Conservation (phyloP, 2,888 invertebrate genomes). For the Aphelenchoides bicaudatus region DNA sequence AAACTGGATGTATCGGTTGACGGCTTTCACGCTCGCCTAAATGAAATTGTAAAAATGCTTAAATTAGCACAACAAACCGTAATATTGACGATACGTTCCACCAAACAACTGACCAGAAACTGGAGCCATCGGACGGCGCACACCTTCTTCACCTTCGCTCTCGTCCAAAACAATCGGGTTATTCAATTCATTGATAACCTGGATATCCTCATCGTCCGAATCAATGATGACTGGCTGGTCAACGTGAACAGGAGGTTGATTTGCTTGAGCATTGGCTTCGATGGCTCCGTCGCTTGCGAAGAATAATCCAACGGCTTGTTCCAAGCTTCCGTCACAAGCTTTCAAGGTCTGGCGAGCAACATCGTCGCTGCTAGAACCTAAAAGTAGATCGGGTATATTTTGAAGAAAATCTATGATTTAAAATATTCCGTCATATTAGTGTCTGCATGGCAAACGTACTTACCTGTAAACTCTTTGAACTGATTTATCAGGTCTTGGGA, state of each 20-base stretch:
- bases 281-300: slow-evolving; percentile 24
- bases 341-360: slow-evolving; percentile 31
- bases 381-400: too few relatives aligned
- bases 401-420: too few relatives aligned
- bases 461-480: slow-evolving; percentile 10
- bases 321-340: slow-evolving; percentile 29
- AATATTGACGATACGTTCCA: slow-evolving; percentile 35
- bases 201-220: slow-evolving; percentile 4
- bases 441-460: too few relatives aligned
- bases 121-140: slow-evolving; percentile 43
- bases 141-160: slow-evolving; percentile 31
- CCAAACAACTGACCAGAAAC: slow-evolving; percentile 39
- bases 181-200: neutral
- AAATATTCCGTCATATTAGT: too few relatives aligned
- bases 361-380: slow-evolving; percentile 22
- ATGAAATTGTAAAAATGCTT: neutral
- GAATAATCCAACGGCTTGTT: slow-evolving; percentile 34
- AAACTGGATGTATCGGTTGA: slow-evolving; percentile 27
- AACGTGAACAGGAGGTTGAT: neutral
- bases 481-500: too few relatives aligned
- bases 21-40: neutral
- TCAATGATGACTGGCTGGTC: slow-evolving; percentile 2
- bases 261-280: neutral
- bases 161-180: slow-evolving; percentile 10
- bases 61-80: slow-evolving; percentile 2